Evolutionary conservation across 1,140 invertebrate genomes (phyloP), one percentile per base, ranked within the genome.

Genomic region (Anoplolepis gracilipes): DNA sequence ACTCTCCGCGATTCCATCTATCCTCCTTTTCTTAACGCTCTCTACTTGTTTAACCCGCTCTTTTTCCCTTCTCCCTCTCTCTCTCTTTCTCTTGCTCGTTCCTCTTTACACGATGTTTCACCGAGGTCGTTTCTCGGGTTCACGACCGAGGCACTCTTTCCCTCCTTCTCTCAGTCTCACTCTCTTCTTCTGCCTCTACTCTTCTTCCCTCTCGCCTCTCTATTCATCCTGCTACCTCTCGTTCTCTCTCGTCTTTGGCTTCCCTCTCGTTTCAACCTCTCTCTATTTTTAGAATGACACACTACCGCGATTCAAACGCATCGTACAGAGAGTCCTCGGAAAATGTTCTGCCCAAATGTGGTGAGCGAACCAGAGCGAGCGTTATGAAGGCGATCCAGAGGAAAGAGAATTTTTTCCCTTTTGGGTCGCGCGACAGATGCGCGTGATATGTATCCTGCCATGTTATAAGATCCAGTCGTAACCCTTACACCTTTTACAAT

Each of bases 211-310:
- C 61, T 13, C 59, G 46, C n/a, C 22, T 61, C 33, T 76, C 55
- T 39, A 33, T 75, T 78, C 75, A 28, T 55, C 77, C 62, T 78
- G 61, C 84, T 10, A n/a, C 33, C 30, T 49, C 39, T 53, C 84
- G 25, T 62, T 70, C 77, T 57, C 46, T 46, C 76, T 28, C 30
- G 10, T 33, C 77, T 79, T 49, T 82, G 39, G 77, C 77, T 79
- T 79, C 46, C 76, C 65, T 67, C 88, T 90, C 89, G 57, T 90
- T 93, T 91, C 87, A 90, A 90, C 85, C 85, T 91, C 91, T 94
- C 84, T 87, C 90, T 94, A 94, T 94, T 94, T 94, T 94, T 94
- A 94, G 94, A 93, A 92, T 94, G 93, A 94, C 93, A 94, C 93
- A 94, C 92, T 94, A 92, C 90, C 92, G 93, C 90, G 92, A 94